phyloP scores from a whole-genome alignment of 2,888 invertebrate species.

The Mechanitis messenoides region DNA sequence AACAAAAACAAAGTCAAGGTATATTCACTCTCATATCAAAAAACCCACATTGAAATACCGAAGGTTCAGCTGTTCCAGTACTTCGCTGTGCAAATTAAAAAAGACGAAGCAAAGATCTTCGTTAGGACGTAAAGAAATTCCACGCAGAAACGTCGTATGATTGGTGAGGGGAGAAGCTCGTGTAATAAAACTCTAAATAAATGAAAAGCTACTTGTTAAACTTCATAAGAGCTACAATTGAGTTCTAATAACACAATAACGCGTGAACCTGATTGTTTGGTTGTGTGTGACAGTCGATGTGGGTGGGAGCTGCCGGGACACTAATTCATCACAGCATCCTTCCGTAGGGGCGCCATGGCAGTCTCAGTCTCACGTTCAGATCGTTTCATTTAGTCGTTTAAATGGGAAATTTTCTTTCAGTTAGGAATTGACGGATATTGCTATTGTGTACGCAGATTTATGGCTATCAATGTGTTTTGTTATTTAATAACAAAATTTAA shows the following conservation, averaged over 20 bases:
- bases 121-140: too few species aligned
- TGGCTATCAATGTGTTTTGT: neutral
- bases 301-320: conserved; percentile 35
- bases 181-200: too few species aligned
- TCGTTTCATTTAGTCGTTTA: conserved; percentile 9
- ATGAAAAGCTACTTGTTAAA: too few species aligned
- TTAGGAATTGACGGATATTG: neutral
- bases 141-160: too few species aligned
- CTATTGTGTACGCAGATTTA: neutral
- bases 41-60: too few species aligned
- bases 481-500: too few species aligned
- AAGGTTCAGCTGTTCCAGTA: too few species aligned
- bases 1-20: too few species aligned
- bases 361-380: conserved; percentile 21
- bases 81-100: too few species aligned
- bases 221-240: neutral
- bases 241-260: neutral
- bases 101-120: too few species aligned
- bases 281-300: conserved; percentile 15
- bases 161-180: too few species aligned
- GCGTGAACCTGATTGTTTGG: neutral
- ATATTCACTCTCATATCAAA: too few species aligned
- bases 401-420: neutral
- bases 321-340: conserved; percentile 46
- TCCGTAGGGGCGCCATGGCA: conserved; percentile 43